A percentile compares a stretch with the other conserved stretches of the same genome.
Conservation (phyloP, 2,113 vertebrate genomes). For the Myrmecobius fasciatus region DNA sequence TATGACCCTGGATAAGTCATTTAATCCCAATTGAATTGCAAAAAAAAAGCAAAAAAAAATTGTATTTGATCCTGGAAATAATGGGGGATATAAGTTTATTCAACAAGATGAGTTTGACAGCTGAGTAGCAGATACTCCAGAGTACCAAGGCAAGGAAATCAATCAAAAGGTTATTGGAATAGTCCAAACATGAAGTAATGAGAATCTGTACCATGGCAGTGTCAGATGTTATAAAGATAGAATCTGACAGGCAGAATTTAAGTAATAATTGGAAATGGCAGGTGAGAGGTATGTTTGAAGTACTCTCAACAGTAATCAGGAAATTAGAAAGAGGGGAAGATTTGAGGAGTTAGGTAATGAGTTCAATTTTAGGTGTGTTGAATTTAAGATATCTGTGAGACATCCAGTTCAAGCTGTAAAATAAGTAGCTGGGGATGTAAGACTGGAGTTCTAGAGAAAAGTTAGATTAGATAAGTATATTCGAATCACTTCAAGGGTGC, state of each 20-base stretch:
- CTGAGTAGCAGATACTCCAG: neutral
- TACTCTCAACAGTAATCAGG: neutral
- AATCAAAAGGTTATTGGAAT: neutral
- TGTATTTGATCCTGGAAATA: neutral
- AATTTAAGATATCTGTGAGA: neutral
- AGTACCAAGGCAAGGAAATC: neutral
- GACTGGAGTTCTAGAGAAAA: neutral
- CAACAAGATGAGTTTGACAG: neutral
- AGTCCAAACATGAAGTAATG: neutral
- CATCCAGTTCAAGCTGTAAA: neutral
- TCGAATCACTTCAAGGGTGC: neutral
- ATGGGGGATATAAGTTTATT: neutral
- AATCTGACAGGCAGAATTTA: neutral
- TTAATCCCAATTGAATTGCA: no score
- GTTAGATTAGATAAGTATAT: neutral
- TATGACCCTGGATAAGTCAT: no score
- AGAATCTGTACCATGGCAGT: neutral
- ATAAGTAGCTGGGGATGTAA: neutral
- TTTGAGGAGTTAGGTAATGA: neutral
- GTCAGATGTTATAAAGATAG: neutral
- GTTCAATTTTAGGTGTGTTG: neutral
- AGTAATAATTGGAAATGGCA: neutral
- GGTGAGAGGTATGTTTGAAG: neutral
- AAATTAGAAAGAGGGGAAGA: neutral
- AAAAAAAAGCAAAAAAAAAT: neutral